These are phyloP conservation scores for Myocastor coypus DNA, from an alignment of 2,113 vertebrate species.

Conservation along the genomic window DNA sequence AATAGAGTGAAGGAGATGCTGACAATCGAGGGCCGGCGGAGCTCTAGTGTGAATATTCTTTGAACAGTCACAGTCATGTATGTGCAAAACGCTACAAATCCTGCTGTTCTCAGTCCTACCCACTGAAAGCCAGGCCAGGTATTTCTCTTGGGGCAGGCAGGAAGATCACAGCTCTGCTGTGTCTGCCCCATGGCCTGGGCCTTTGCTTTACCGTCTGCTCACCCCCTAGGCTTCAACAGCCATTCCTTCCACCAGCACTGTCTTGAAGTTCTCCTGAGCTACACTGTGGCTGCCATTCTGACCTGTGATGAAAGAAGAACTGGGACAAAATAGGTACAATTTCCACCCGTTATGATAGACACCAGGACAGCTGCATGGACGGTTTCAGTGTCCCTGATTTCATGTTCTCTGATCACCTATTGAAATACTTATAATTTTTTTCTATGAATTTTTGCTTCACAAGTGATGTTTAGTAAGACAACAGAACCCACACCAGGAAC, in stretches of 20 bases:
- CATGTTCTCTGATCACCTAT: not conserved
- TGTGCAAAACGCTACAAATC: not conserved
- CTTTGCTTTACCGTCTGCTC: not conserved
- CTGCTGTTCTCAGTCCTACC: not conserved
- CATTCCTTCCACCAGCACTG: not conserved
- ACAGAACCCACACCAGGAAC: fast-evolving
- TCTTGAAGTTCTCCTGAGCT: not conserved
- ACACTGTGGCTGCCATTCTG: not conserved
- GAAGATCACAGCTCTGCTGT: fast-evolving
- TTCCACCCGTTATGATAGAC: not conserved
- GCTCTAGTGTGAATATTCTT: not conserved
- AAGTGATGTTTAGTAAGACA: not conserved
- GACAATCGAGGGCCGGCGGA: not conserved
- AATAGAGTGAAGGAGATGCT: not conserved
- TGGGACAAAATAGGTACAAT: too few relatives aligned
- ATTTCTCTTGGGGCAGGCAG: not conserved
- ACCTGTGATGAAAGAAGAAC: not conserved
- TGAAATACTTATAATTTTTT: not conserved
- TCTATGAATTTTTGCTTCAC: not conserved
- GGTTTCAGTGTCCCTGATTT: not conserved
- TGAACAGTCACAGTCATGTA: not conserved
- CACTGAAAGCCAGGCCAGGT: not conserved
- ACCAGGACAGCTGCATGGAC: not conserved
- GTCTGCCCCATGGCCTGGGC: too few relatives aligned
- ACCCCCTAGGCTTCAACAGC: not conserved